Conservation (phyloP, 2,888 invertebrate species). For the Eueremaeus valkanovi region DNA sequence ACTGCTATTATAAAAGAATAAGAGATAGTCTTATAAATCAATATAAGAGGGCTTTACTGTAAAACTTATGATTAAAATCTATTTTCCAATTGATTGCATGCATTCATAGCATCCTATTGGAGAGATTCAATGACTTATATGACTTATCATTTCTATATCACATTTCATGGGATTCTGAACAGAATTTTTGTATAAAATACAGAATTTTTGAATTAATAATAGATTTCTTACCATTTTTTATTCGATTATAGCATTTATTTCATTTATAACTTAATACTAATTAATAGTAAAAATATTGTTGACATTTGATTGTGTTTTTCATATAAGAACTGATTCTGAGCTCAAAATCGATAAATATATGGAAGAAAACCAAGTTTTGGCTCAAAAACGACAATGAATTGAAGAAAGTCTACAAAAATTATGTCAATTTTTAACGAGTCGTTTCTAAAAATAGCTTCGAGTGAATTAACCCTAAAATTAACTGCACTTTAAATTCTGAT, state of each 20-base stretch:
- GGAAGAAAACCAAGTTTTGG: not conserved
- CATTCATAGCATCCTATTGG: not conserved
- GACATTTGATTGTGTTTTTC: constrained; percentile 13
- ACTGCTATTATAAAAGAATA: not conserved
- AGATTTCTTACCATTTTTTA: constrained; percentile 16
- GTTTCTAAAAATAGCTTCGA: too few relatives aligned
- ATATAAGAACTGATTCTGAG: not conserved
- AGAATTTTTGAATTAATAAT: not conserved
- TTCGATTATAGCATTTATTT: not conserved
- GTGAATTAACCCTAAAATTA: too few relatives aligned
- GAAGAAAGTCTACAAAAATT: not conserved
- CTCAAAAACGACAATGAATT: not conserved
- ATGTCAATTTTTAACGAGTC: not conserved
- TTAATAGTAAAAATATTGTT: constrained; percentile 12
- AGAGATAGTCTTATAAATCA: not conserved
- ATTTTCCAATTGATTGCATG: not conserved
- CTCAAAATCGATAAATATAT: constrained; percentile 20
- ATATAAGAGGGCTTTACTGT: not conserved
- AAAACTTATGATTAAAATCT: constrained; percentile 3
- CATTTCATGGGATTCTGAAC: not conserved
- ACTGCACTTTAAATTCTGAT: too few relatives aligned
- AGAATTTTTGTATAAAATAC: not conserved
- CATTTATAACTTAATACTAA: not conserved
- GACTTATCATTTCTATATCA: too few relatives aligned
- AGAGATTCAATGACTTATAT: not conserved